phyloP scores from a whole-genome alignment of 1,140 invertebrate species.

The Drosophila albomicans region DNA sequence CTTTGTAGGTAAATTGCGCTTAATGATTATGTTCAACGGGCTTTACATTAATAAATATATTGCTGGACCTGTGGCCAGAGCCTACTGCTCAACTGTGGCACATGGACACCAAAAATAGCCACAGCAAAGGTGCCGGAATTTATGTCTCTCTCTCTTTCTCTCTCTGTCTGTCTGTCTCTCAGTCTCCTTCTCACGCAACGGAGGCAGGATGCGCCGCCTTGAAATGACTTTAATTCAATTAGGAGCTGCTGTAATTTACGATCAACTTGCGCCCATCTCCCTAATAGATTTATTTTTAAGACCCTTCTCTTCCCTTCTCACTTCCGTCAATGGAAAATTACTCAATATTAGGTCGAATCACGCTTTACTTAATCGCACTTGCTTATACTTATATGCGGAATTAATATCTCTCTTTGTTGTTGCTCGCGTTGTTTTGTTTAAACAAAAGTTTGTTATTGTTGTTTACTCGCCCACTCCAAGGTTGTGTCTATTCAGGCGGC shows the following conservation, averaged over 20 bases:
- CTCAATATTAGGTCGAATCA: constrained; percentile 69
- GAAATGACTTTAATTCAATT: constrained; percentile 76
- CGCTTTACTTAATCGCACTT: constrained; percentile 19
- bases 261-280: constrained; percentile 16
- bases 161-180: constrained; percentile 21
- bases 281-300: constrained; percentile 70
- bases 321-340: constrained; percentile 56
- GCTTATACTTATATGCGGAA: constrained; percentile 23
- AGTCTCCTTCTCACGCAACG: constrained; percentile 7
- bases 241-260: constrained; percentile 74
- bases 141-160: constrained; percentile 51
- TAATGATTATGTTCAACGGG: constrained; percentile 80
- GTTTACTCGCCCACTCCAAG: constrained; percentile 41
- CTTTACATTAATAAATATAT: constrained; percentile 75
- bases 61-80: constrained; percentile 15
- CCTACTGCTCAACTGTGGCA: constrained; percentile 1
- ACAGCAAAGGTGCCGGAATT: constrained; percentile 63
- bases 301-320: constrained; percentile 10
- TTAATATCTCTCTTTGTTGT: constrained; percentile 34
- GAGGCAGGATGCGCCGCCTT: constrained; percentile 56
- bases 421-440: constrained; percentile 12
- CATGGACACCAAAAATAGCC: constrained; percentile 57
- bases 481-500: constrained; percentile 60
- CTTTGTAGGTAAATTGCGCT: constrained; percentile 83
- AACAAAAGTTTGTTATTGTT: constrained; percentile 30